Evolutionary conservation across 2,797 vertebrate species (phyloP).

Genomic region (Falco cherrug): DNA sequence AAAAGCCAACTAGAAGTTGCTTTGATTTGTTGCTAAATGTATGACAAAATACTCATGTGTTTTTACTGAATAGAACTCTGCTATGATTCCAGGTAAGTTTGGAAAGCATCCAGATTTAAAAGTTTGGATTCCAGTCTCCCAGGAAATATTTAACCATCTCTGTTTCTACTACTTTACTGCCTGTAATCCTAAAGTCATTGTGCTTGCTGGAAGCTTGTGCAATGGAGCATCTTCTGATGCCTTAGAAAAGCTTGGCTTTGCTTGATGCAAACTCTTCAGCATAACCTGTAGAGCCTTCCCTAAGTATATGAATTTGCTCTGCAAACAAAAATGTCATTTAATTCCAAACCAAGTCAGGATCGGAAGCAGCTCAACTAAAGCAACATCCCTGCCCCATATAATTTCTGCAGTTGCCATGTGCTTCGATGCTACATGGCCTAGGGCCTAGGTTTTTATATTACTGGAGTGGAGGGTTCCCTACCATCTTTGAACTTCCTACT

Average conservation of each 20-base stretch:
- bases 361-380: not conserved
- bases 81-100: not conserved
- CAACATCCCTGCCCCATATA: not conserved
- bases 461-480: not conserved
- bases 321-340: not conserved
- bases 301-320: not conserved
- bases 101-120: not conserved
- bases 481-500: not conserved
- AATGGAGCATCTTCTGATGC: not conserved
- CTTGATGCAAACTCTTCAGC: not conserved
- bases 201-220: not conserved
- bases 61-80: not conserved
- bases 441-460: not conserved
- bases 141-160: conserved; percentile 5
- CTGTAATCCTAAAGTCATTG: not conserved
- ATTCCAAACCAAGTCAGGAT: not conserved
- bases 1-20: not conserved
- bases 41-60: not conserved
- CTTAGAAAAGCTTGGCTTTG: not conserved
- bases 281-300: not conserved
- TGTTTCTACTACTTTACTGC: not conserved
- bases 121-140: not conserved
- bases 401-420: not conserved
- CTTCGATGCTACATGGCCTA: not conserved
- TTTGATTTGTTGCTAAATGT: not conserved